Evolutionary conservation across 2,113 vertebrate species (phyloP), one percentile per base, ranked within the genome.

Genomic region (Potamarius usumacintae): DNA sequence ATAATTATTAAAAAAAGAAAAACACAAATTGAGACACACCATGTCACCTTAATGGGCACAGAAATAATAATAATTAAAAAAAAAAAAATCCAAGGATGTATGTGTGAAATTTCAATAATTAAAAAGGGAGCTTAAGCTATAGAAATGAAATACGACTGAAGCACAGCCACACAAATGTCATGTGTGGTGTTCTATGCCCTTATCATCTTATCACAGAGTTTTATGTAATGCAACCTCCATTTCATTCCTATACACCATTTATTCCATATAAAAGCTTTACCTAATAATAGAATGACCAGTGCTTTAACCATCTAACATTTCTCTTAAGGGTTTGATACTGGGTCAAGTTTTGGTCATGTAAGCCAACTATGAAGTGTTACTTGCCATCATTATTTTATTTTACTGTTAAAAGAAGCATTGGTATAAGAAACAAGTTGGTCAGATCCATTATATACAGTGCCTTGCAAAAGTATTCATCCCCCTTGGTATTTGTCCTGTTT

Each of bases 61-160:
- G 42, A 62, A 55, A 83, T n/a, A 30, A n/a, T 50, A 30, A 17
- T n/a, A 11, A 14, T n/a, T n/a, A n/a, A n/a, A 76, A 89, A 78
- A 7, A 30, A 30, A 30, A 7, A 48, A 63, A 20, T 1, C 6
- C 48, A 52, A 11, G 12, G 8, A 65, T 53, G 17, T 52, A 15
- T 67, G 55, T 85, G 72, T 77, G n/a, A 65, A 53, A 15, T 22
- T n/a, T n/a, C 11, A 48, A 74, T 18, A 27, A 18, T 14, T 85
- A 30, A 76, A 72, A 72, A 30, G 11, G 22, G 53, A 58, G 22
- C 20, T 42, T 84, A 18, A 84, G 34, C 30, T 30, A 57, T 48
- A 48, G 22, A 85, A 77, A 42, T 50, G 0, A 63, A 63, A 65
- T 5, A 63, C 0, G 62, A 63, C 58, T 30, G 42, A 27, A 6